Base-by-base conservation (phyloP, 2,797 vertebrate species). In the Chaunax sp. region DNA sequence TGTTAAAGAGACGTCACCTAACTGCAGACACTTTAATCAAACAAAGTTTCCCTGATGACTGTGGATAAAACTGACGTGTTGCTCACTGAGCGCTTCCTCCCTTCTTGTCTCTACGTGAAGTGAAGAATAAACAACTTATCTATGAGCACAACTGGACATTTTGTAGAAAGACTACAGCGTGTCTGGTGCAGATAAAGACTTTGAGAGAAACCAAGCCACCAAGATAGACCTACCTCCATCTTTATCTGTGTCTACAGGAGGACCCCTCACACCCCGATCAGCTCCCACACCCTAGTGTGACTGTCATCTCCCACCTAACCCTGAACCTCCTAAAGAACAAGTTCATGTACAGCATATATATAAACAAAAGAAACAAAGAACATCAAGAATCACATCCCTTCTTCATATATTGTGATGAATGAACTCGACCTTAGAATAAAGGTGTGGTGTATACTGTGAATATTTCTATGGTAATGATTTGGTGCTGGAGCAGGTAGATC, bases 171-270 rank as follows among this genome's bases (percentile, higher is more conserved):
- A 55, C 50, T 44, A 45, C 58, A 70, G 77, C 76, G 30, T 85
- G 86, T 82, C 59, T 78, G 73, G 26, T 12, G 60, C 77, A 89
- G 93, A 94, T 94, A 94, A 93, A 53, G 43, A 75, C 57, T 38
- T 50, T 72, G 78, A 68, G 70, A 40, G 66, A 71, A 49, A 77
- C 64, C 71, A 68, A 53, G 47, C 83, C 78, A 68, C 82, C 71
- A 75, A 83, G 91, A 94, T 92, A 92, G 78, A 56, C 77, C 72
- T 19, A 55, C 74, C 69, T 79, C 57, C 60, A 44, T 78, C 76
- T 83, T 94, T 94, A 95, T 95, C 94, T 88, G 81, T 0, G 20
- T 8, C 52, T 37, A 49, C 90, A 85, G 78, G 75, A 81, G 64
- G 30, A 37, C 73, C 53, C 40, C 68, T 83, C 86, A 79, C 80